A percentile compares a stretch with the other conserved stretches of the same genome.
These are phyloP conservation scores for Actinia equina DNA, from an alignment of 64 coral and sea anemone species.

Conservation along the genomic window DNA sequence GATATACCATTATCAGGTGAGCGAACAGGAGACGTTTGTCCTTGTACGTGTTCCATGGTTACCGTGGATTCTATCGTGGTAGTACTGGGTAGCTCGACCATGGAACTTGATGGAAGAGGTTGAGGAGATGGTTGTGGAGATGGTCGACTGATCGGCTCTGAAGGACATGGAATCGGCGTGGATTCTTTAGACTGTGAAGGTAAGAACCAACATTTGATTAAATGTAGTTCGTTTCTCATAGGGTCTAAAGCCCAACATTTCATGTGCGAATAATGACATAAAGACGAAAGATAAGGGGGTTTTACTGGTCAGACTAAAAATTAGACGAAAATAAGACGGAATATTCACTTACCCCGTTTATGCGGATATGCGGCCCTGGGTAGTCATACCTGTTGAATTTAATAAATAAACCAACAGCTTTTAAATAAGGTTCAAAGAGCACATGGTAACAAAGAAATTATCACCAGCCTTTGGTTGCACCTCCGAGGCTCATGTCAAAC, in stretches of 20 bases:
- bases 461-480: no score
- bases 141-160: background rate
- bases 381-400: constrained; percentile 17
- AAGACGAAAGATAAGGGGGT: no score
- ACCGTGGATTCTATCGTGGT: constrained; percentile 26
- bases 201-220: background rate
- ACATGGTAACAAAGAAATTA: no score
- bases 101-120: constrained; percentile 30
- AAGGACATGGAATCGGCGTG: background rate
- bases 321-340: no score
- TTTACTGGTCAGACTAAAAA: no score
- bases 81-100: constrained; percentile 33
- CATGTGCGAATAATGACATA: no score
- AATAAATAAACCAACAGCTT: background rate
- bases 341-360: background rate
- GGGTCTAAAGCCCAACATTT: no score
- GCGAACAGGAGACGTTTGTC: background rate
- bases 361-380: background rate
- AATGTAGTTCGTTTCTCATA: background rate
- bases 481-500: no score
- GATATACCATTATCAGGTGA: constrained; percentile 54
- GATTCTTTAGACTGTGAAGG: background rate
- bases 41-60: background rate
- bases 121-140: constrained; percentile 1
- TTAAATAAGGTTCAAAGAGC: no score